Evolutionary conservation across 2,113 vertebrate genomes (phyloP), one percentile per base, ranked within the genome.

Genomic region (Mungos mungo): DNA sequence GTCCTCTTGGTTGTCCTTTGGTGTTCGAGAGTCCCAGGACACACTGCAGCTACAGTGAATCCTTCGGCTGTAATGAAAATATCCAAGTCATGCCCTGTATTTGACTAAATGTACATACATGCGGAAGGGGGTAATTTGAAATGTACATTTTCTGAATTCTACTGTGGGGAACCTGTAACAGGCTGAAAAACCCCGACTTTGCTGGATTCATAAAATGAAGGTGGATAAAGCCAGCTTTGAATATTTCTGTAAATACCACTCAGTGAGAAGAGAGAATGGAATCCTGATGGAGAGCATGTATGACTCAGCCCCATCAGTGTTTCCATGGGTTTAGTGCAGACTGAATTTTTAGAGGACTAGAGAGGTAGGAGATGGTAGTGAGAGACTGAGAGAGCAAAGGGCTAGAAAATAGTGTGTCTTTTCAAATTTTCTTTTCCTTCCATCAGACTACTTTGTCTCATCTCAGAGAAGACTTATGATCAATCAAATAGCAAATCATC

Each of bases 301-400:
- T 82, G 79, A 93, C 71, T 88, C 94, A 97, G 86, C 65, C 38
- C 45, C 89, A 52, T 88, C 35, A 92, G 50, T 45, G 54, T 85
- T 84, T 79, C 79, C 65, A 18, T 7, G 21, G 82, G 23, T 19
- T 76, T 81, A 18, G 52, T 71, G 47, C 27, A 65, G 82, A 38
- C 81, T 80, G 50, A 60, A 74, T 65, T 77, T 76, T 96, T 27
- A 93, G 71, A 33, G 27, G 10, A 63, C 88, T 41, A 29, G 10
- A 82, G 65, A 25, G 18, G 13, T 71, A 5, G 10, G 41, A 93
- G 66, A 71, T 27, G 50, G 45, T 52, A 60, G 66, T 65, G 72
- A 68, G 77, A 74, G 82, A 35, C 2, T 31, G 15, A 81, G 25
- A 31, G 18, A 82, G n/a, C 41, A 84, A 45, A 90, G 63, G 0